Conservation (phyloP, 2,797 vertebrate species). For the Carduelis carduelis region DNA sequence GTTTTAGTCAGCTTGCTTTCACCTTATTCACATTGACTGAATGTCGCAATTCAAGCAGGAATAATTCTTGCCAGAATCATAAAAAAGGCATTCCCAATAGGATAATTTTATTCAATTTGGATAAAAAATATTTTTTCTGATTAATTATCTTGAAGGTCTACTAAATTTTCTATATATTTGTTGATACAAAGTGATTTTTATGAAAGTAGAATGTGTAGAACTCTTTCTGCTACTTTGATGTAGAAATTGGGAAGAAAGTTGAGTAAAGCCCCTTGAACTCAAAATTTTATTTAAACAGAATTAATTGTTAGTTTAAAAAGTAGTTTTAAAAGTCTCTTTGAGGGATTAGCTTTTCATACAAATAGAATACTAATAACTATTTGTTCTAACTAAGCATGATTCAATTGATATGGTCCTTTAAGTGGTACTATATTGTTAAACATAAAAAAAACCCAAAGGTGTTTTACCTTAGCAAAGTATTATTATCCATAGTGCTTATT, state of each 20-base stretch:
- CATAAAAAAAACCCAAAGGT: rapidly evolving
- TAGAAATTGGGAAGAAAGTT: neutral
- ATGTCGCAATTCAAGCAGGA: neutral
- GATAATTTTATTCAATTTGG: neutral
- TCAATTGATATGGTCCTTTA: neutral
- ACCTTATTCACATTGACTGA: neutral
- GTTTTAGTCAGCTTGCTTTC: neutral
- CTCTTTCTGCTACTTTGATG: neutral
- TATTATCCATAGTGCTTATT: neutral
- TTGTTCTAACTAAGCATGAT: neutral
- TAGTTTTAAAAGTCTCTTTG: neutral
- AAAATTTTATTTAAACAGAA: slow-evolving; percentile 5
- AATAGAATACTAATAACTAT: neutral
- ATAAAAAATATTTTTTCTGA: neutral
- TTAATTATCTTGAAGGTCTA: neutral
- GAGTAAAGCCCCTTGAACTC: neutral
- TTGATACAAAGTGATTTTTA: neutral
- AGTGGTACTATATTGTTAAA: neutral
- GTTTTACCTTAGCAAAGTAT: neutral
- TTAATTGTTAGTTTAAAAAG: neutral
- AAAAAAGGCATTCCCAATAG: neutral
- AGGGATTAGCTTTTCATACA: neutral
- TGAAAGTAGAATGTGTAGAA: neutral
- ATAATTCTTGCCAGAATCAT: neutral
- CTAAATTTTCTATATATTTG: neutral